Base-by-base conservation (phyloP, 2,113 vertebrate genomes). In the Rhinolophus ferrumequinum region DNA sequence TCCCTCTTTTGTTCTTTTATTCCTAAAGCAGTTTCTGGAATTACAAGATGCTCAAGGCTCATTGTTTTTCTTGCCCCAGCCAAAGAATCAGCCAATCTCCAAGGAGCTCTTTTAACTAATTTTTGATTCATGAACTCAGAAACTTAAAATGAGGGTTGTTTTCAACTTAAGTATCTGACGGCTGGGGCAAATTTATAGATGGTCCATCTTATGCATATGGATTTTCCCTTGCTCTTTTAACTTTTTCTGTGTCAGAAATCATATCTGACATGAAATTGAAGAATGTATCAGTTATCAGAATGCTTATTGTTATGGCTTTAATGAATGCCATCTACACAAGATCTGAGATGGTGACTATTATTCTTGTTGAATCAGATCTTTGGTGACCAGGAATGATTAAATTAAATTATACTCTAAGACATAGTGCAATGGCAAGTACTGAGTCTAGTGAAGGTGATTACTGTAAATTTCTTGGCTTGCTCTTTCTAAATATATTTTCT, bases 401-500 rank as follows among this genome's bases (percentile, higher is more conserved):
- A 26, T 94, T 86, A 89, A 95, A 60, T 66, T 70, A 15, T 38
- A 12, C 24, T 82, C 10, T 77, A 92, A 66, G 54, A 93, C 95
- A 75, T 15, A 80, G 7, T 35, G 6, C 47, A 88, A 47, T 41
- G 12, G 10, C 35, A 90, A 54, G 88, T 90, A 83, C 58, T 87
- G 19, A 95, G 60, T 67, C 30, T 67, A 93, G 81, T 88, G 16
- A 33, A 84, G 21, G 30, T 80, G 52, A 69, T 56, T 72, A 56
- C 14, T 67, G 3, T 81, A 84, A 33, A 88, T 93, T 75, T 92
- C 38, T 50, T 96, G 88, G 60, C 64, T 90, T 86, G 87, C 64
- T 16, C n/a, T 97, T 97, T 95, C 92, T 96, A 98, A 97, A 96
- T 97, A 88, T 97, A 97, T 97, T 84, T 96, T 26, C 73, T 89